These are phyloP conservation scores for Pseudomyrmex gracilis DNA, from an alignment of 1,140 invertebrate species.

Conservation along the genomic window DNA sequence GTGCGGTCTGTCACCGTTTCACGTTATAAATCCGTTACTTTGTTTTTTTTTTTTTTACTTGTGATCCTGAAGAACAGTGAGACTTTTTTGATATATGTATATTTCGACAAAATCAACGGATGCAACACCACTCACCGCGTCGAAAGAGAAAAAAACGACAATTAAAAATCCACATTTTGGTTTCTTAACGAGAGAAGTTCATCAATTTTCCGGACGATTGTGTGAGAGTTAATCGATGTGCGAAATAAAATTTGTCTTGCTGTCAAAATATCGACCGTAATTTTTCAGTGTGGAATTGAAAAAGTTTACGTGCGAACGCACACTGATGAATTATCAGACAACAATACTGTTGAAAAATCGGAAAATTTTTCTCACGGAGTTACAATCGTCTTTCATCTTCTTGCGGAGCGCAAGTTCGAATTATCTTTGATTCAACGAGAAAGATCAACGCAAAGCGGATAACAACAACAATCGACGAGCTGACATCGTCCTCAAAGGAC, in stretches of 20 bases:
- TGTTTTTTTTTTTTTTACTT: too few species aligned
- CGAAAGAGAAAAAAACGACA: neutral
- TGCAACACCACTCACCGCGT: neutral
- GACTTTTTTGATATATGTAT: neutral
- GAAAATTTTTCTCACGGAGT: neutral
- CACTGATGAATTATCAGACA: neutral
- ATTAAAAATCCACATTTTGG: neutral
- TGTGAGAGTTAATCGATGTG: neutral
- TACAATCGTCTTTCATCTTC: neutral
- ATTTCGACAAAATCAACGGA: neutral
- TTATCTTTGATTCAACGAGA: neutral
- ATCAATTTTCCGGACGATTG: neutral
- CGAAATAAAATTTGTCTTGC: neutral
- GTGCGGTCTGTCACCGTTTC: conserved; percentile 61
- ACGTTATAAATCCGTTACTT: conserved; percentile 27
- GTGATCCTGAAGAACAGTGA: too few species aligned
- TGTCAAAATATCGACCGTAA: too few species aligned
- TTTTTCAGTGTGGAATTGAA: too few species aligned
- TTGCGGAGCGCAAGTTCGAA: neutral
- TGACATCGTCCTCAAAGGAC: neutral
- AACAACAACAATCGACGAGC: neutral
- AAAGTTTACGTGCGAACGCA: neutral
- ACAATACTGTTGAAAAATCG: neutral
- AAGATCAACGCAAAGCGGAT: neutral
- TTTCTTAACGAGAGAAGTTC: neutral